Percentiles rank a stretch among this genome's conserved stretches.
phyloP scores from a whole-genome alignment of 2,113 vertebrate species.

The Urocolius indicus region DNA sequence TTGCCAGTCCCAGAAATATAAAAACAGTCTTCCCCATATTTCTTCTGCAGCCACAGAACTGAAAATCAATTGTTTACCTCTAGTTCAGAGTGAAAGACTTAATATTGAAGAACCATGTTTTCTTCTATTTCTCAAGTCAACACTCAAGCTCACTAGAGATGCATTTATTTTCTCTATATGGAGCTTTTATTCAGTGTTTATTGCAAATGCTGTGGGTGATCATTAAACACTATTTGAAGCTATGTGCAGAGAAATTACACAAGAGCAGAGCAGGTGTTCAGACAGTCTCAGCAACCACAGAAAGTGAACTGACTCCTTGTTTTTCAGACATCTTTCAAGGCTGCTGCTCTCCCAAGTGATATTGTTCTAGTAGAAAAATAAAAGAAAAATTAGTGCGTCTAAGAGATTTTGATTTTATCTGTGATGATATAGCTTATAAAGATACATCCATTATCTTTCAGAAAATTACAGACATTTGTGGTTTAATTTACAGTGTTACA shows the following conservation, averaged over 20 bases:
- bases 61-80: not conserved
- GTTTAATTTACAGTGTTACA: not conserved
- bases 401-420: not conserved
- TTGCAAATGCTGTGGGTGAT: not conserved
- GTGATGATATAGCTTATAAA: not conserved
- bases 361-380: not conserved
- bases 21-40: not conserved
- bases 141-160: not conserved
- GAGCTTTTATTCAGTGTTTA: constrained; percentile 38
- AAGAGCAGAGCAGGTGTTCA: constrained; percentile 28
- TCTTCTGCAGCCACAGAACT: not conserved
- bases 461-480: not conserved
- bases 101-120: constrained; percentile 26
- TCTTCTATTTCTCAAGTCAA: not conserved
- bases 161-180: not conserved
- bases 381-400: not conserved
- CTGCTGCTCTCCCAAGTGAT: not conserved
- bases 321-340: not conserved
- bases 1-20: not conserved
- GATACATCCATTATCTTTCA: not conserved
- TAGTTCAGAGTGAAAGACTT: constrained; percentile 16
- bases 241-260: not conserved
- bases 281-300: not conserved
- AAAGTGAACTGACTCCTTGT: not conserved
- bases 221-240: constrained; percentile 38